phyloP scores from a whole-genome alignment of 2,888 invertebrate genomes.

The Scrobipalpa costella region DNA sequence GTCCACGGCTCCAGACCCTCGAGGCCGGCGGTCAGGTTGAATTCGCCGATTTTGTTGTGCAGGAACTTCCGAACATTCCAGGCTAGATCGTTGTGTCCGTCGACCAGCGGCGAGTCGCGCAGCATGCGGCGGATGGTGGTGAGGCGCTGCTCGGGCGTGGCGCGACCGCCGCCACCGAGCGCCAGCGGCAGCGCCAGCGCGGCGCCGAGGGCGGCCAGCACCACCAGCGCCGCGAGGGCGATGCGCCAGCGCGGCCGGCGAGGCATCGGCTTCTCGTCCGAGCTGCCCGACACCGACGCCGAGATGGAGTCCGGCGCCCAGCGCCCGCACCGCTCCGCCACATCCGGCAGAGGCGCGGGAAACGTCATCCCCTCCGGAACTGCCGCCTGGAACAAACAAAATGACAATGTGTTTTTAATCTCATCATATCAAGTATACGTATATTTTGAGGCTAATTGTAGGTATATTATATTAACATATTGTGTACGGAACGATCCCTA shows the following conservation, averaged over 20 bases:
- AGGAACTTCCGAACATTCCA: slow-evolving; percentile 95
- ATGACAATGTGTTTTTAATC: slow-evolving; percentile 20
- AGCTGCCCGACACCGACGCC: slow-evolving; percentile 75
- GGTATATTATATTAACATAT: background rate
- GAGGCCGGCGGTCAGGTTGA: slow-evolving; percentile 84
- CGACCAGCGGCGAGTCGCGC: slow-evolving; percentile 85
- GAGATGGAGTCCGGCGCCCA: slow-evolving; percentile 77
- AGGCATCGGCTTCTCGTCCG: slow-evolving; percentile 74
- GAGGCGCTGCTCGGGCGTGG: slow-evolving; percentile 83
- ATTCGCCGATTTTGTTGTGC: slow-evolving; percentile 87
- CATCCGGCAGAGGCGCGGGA: slow-evolving; percentile 77
- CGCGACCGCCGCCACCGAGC: slow-evolving; percentile 71
- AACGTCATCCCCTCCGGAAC: slow-evolving; percentile 78
- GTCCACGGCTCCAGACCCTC: slow-evolving; percentile 90
- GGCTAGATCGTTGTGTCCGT: slow-evolving; percentile 93
- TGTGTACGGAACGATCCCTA: slow-evolving; percentile 33
- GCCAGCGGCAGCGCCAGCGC: slow-evolving; percentile 82
- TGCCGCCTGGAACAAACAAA: slow-evolving; percentile 65
- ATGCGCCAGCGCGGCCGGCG: slow-evolving; percentile 80
- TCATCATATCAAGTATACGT: background rate
- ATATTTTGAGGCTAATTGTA: background rate
- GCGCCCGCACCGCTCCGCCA: slow-evolving; percentile 77
- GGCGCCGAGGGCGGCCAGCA: slow-evolving; percentile 81
- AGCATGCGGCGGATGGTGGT: slow-evolving; percentile 84
- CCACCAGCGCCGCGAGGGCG: slow-evolving; percentile 81